Percentiles rank a stretch among this genome's conserved stretches.
Evolutionary conservation across 1,140 invertebrate species (phyloP).

Genomic region (Scaptomyza graminum): DNA sequence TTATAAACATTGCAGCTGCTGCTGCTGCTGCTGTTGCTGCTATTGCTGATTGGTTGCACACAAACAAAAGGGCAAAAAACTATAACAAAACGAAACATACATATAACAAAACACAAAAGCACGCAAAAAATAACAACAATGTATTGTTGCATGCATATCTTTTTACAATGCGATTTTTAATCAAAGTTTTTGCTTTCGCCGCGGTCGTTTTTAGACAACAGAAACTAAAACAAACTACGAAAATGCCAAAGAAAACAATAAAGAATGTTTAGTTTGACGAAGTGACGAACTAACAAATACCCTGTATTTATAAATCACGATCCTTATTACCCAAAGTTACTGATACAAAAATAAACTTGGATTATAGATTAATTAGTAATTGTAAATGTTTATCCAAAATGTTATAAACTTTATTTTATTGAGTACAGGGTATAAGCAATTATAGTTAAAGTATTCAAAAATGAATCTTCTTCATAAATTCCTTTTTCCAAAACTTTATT

Average conservation of each 20-base stretch:
- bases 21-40: background rate
- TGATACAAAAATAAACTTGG: no score
- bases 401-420: no score
- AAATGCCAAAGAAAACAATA: conserved; percentile 10
- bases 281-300: background rate
- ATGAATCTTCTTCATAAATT: background rate
- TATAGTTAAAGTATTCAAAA: background rate
- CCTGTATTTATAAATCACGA: background rate
- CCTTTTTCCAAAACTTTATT: no score
- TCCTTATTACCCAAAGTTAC: no score
- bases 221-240: conserved; percentile 5
- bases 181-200: conserved; percentile 61
- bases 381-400: no score
- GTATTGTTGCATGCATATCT: conserved; percentile 56
- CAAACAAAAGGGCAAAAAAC: conserved; percentile 47
- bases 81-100: conserved; percentile 24
- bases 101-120: conserved; percentile 24
- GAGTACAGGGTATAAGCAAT: no score
- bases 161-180: conserved; percentile 73
- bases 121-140: conserved; percentile 17
- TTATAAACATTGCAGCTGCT: background rate
- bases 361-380: no score
- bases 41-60: conserved; percentile 55
- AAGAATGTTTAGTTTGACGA: background rate
- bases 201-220: conserved; percentile 7